Conservation (phyloP, 2,888 invertebrate species). For the Dasypolia templi region DNA sequence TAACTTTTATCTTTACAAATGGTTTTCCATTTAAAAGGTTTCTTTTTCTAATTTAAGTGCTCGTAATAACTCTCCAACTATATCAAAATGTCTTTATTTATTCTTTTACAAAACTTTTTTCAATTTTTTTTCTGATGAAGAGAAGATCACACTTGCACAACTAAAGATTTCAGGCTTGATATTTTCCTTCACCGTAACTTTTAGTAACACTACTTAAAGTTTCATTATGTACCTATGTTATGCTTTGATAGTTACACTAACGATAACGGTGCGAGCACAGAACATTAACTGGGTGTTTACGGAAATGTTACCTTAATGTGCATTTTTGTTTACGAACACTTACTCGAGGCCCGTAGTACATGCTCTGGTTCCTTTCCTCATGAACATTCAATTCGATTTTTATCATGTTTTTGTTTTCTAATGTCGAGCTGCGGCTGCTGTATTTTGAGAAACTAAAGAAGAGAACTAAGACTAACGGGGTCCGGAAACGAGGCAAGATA, state of each 20-base stretch:
- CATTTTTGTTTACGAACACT: constrained; percentile 45
- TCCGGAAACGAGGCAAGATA: not conserved
- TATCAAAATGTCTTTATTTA: not conserved
- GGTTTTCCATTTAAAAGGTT: no score
- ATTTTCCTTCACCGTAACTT: not conserved
- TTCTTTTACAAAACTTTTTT: not conserved
- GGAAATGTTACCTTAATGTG: constrained; percentile 34
- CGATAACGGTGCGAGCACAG: constrained; percentile 34
- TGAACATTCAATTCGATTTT: constrained; percentile 32
- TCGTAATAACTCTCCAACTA: not conserved
- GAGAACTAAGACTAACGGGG: no score
- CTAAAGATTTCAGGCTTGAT: not conserved
- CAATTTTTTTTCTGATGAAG: not conserved
- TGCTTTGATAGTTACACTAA: constrained; percentile 41
- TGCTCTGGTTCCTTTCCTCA: constrained; percentile 39
- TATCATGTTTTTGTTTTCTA: constrained; percentile 30
- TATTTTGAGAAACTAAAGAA: not conserved
- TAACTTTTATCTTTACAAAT: no score
- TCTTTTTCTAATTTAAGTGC: no score
- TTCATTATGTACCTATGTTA: constrained; percentile 9
- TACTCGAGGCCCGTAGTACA: not conserved
- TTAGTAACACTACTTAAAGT: constrained; percentile 7
- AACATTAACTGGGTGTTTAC: constrained; percentile 54
- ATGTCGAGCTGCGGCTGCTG: not conserved
- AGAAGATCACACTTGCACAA: not conserved